Conservation (phyloP, 1,140 invertebrate genomes). For the Campoletis sonorensis region DNA sequence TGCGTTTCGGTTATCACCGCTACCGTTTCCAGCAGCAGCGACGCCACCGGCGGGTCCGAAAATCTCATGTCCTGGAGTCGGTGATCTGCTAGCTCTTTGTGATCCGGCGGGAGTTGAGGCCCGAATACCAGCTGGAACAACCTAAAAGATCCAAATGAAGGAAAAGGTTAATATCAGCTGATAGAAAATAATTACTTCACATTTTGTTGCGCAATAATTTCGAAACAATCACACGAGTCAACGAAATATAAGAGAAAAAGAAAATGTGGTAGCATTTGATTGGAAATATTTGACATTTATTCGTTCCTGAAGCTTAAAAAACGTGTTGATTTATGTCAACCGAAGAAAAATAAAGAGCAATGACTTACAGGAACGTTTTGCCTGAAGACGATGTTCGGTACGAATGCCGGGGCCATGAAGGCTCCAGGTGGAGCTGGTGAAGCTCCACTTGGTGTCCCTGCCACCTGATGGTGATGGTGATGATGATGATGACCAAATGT, state of each 20-base stretch:
- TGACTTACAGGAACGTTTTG: conserved; percentile 72
- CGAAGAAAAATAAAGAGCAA: not conserved
- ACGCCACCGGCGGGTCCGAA: conserved; percentile 56
- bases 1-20: conserved; percentile 68
- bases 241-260: not conserved
- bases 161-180: conserved; percentile 46
- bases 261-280: too few relatives aligned
- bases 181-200: too few relatives aligned
- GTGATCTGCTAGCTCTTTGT: conserved; percentile 72
- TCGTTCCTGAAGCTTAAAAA: not conserved
- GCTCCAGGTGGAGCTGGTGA: conserved; percentile 67
- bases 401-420: conserved; percentile 70
- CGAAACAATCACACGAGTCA: too few relatives aligned
- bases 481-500: conserved; percentile 70
- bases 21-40: conserved; percentile 41
- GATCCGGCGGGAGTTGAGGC: conserved; percentile 72
- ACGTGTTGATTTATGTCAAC: not conserved
- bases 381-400: conserved; percentile 73
- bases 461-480: conserved; percentile 43
- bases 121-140: conserved; percentile 67
- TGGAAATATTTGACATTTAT: too few relatives aligned
- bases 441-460: conserved; percentile 52
- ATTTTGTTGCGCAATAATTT: not conserved
- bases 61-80: conserved; percentile 71
- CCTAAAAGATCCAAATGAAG: conserved; percentile 23